Base-by-base conservation (phyloP, 2,888 invertebrate genomes). In the Cacoxenus indagator region DNA sequence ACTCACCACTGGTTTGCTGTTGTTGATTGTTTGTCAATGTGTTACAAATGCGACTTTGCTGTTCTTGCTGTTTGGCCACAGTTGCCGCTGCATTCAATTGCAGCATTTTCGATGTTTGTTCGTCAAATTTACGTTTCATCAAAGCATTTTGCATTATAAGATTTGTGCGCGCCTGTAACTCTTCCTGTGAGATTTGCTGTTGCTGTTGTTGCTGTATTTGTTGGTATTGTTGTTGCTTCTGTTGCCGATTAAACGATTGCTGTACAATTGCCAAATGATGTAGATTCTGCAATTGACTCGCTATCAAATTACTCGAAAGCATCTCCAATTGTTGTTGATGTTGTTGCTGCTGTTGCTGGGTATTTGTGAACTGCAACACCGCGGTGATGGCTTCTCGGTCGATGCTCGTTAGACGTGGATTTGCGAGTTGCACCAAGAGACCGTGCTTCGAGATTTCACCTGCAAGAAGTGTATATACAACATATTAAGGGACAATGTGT, bases 361-460 rank as follows among this genome's bases (percentile, higher is more conserved):
- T 83, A 17, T 87, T 84, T 2, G 87, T 85, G 62, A 87, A 87
- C 61, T 87, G 85, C 64, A 87, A 70, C 6, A 87, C 87, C 17
- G 87, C 87, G 3, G 87, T 86, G 22, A 87, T 87, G 5, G 87
- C 86, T 65, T 87, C 87, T 0, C 87, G 86, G 75, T 87, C 87
- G 69, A 81, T 75, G 67, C 75, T 85, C 4, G 78, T 75, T 3
- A 87, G 70, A 9, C 85, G 82, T 3, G 87, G 86, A 79, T 87
- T 87, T 14, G 87, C 81, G 67, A 87, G 68, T 65, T 87, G 87
- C 19, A 87, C 81, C 9, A 87, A 67, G 1, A 87, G 69, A 0
- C 87, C 87, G 64, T 87, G 87, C 69, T 87, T 87, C 0, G 87
- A 87, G 8, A 87, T 87, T 67, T 87, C 87, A 24, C 87, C 86